A percentile compares a stretch with the other conserved stretches of the same genome.
Evolutionary conservation across 2,113 vertebrate genomes (phyloP).

Genomic region (Melanerpes formicivorus): DNA sequence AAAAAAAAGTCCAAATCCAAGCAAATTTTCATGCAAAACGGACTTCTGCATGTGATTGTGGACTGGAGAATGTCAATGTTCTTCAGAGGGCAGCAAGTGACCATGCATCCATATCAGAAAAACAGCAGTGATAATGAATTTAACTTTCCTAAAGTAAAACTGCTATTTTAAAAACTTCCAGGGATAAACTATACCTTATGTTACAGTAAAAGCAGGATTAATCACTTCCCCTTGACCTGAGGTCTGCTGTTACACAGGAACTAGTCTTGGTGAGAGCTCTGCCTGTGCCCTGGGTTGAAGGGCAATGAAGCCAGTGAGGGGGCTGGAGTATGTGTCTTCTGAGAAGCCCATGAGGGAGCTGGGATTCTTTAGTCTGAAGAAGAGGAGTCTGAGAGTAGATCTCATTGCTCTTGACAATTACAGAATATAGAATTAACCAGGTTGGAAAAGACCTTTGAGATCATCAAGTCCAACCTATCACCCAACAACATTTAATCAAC

Average conservation of each 20-base stretch:
- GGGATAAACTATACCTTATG: background rate
- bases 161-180: slow-evolving; percentile 5
- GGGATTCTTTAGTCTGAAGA: too few relatives aligned
- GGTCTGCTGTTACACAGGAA: background rate
- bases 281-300: background rate
- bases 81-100: background rate
- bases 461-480: too few relatives aligned
- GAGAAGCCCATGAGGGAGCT: too few relatives aligned
- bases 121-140: background rate
- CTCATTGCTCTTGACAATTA: too few relatives aligned
- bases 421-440: too few relatives aligned
- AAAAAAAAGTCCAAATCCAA: background rate
- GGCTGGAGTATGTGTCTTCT: too few relatives aligned
- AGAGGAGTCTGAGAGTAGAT: too few relatives aligned
- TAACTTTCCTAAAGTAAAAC: background rate
- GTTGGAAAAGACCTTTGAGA: too few relatives aligned
- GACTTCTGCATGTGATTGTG: background rate
- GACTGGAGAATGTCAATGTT: background rate
- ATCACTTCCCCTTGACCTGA: slow-evolving; percentile 8
- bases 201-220: slow-evolving; percentile 1
- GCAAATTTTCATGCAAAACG: background rate
- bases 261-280: background rate
- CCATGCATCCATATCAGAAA: background rate
- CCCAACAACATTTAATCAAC: too few relatives aligned
- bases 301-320: too few relatives aligned